Evolutionary conservation across 2,888 invertebrate genomes (phyloP), one percentile per base, ranked within the genome.

Genomic region (Serripes groenlandicus): DNA sequence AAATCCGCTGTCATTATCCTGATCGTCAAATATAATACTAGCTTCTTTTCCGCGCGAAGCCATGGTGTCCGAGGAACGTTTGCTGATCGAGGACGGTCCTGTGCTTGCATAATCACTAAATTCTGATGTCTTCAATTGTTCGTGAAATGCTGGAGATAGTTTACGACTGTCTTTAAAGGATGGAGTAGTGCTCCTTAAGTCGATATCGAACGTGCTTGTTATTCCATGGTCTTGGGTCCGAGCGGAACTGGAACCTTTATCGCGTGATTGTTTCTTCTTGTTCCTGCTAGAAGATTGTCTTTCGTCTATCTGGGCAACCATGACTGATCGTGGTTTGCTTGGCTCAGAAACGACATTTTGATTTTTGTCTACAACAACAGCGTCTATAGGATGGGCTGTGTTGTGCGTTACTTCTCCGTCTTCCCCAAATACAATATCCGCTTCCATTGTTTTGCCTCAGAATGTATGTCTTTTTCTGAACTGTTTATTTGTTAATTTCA

Each of bases 321-420:
- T 32, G 32, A 21, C 70, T 37, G 49, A 64, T 21, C 37, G 30
- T 56, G 42, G 52, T 66, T 54, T 37, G 23, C 9, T 49, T 21
- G 35, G 37, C 11, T 66, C 54, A 23, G 35, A 52, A 7, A 54
- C 23, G 9, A 66, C 42, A 3, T 72, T 78, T 3, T 78, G 64
- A 34, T 54, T 78, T 56, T 66, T 72, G 35, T 78, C 78, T 4
- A 72, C 49, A 1, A 81, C 74, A 21, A 70, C 37, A 7, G 77
- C 56, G n/a, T 81, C 77, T 15, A 81, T 49, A 11, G 81, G 77
- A 0, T 49, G 71, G 2, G 64, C 64, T 21, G 35, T 62, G 5
- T n/a, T 54, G 34, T 54, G 64, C 0, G 30, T 66, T n/a, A 60
- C 62, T 2, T n/a, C 26, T 1, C 54, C 37, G 30, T 74, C 49